Evolutionary conservation across 2,113 vertebrate genomes (phyloP), one percentile per base, ranked within the genome.

Genomic region (Eurystomus gularis): DNA sequence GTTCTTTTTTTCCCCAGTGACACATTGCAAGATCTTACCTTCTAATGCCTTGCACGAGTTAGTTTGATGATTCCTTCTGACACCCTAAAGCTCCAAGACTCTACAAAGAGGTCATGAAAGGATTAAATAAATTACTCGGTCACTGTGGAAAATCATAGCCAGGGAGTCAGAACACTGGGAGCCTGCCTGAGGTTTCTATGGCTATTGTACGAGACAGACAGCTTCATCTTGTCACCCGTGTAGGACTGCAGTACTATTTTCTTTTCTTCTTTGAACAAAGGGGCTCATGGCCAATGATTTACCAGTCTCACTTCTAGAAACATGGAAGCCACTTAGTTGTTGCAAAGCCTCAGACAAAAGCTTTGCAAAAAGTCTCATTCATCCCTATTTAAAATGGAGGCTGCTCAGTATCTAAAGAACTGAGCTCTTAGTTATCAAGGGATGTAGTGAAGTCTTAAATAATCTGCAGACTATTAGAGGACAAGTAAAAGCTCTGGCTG

Each of bases 61-160:
- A 78, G 64, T 71, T 72, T 82, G 65, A 58, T 83, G 64, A 89
- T 89, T 73, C 55, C 29, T 92, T 55, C 54, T 77, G 42, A 68
- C 39, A 84, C 80, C 39, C 42, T 64, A 78, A 61, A 77, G 78
- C 82, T 64, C 39, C 4, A 17, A 61, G 81, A 76, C 52, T 72
- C 77, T 89, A 51, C 69, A 91, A 82, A 90, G 52, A 78, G 18
- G 54, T 17, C 73, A 46, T 13, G 60, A 94, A 86, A 81, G 54
- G 86, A 91, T 96, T 91, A 96, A 84, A 72, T 69, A 68, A 68
- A 84, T 95, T n/a, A 64, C 51, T 84, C 4, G 33, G 61, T 79
- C 73, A 69, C 86, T 2, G 14, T 93, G 81, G 72, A 84, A 94
- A 84, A 65, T 42, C 68, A 86, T 58, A 93, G 76, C 68, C 65